A percentile compares a stretch with the other conserved stretches of the same genome.
These are phyloP conservation scores for Poeciliopsis gracilis DNA, from an alignment of 2,797 vertebrate genomes.

Conservation along the genomic window DNA sequence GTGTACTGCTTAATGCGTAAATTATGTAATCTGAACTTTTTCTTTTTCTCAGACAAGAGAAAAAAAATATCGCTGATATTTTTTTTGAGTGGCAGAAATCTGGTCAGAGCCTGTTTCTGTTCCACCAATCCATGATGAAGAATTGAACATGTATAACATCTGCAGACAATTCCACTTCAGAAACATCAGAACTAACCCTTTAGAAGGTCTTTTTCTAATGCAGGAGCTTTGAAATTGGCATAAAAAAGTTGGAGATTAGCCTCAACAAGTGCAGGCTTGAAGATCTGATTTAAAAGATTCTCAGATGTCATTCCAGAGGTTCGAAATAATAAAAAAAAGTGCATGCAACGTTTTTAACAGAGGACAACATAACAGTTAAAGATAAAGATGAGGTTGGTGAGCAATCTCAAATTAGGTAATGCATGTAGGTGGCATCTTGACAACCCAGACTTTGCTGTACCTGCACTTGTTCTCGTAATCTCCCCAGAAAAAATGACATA, in stretches of 20 bases:
- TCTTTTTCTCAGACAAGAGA: too few species aligned
- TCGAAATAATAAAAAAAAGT: not conserved
- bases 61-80: not conserved
- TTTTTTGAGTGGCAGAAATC: not conserved
- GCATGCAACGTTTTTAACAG: not conserved
- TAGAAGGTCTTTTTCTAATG: slow-evolving; percentile 2
- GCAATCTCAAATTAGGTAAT: slow-evolving; percentile 51
- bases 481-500: slow-evolving; percentile 42
- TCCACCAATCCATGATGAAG: not conserved
- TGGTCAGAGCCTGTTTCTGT: not conserved
- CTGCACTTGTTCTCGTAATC: slow-evolving; percentile 24
- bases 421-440: slow-evolving; percentile 58
- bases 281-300: not conserved
- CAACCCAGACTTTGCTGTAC: slow-evolving; percentile 33
- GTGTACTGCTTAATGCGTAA: too few species aligned
- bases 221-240: slow-evolving; percentile 36
- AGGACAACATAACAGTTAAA: slow-evolving; percentile 3
- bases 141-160: not conserved
- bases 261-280: slow-evolving; percentile 16
- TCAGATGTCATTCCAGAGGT: not conserved
- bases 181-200: not conserved
- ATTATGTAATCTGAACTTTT: too few species aligned
- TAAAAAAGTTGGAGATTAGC: slow-evolving; percentile 26
- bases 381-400: not conserved
- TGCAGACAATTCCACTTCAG: not conserved